A percentile compares a stretch with the other conserved stretches of the same genome.
These are phyloP conservation scores for Odontophorus gujanensis DNA, from an alignment of 2,113 vertebrate genomes.

Conservation along the genomic window DNA sequence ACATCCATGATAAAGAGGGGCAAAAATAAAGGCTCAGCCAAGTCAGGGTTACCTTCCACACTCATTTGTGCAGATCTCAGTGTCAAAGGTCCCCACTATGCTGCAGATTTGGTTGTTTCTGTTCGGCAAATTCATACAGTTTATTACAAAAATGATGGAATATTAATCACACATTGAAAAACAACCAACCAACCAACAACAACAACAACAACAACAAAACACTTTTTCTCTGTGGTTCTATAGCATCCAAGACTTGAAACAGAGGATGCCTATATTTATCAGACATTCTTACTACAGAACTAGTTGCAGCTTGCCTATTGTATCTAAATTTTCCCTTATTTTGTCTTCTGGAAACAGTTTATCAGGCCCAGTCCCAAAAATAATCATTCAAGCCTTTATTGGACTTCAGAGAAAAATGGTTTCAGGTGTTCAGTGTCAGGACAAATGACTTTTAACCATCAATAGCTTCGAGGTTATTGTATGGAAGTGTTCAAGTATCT, in stretches of 20 bases:
- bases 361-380: not conserved
- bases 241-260: not conserved
- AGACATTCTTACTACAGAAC: not conserved
- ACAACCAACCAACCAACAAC: not conserved
- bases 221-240: not conserved
- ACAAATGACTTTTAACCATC: not conserved
- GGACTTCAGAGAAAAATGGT: not conserved
- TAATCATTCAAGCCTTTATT: not conserved
- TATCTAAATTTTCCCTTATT: not conserved
- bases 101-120: not conserved
- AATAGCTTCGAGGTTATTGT: not conserved
- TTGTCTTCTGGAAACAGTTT: not conserved
- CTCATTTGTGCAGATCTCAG: not conserved
- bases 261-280: not conserved
- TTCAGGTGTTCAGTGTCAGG: not conserved
- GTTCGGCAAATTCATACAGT: not conserved
- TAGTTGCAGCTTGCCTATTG: not conserved
- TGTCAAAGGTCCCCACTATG: not conserved
- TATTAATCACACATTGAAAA: rapidly evolving
- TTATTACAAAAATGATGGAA: not conserved
- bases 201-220: too few species aligned
- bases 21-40: not conserved
- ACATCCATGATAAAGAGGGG: not conserved
- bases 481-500: not conserved
- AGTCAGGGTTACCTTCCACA: not conserved